phyloP scores from a whole-genome alignment of 2,888 invertebrate species.

The Oithona nana region DNA sequence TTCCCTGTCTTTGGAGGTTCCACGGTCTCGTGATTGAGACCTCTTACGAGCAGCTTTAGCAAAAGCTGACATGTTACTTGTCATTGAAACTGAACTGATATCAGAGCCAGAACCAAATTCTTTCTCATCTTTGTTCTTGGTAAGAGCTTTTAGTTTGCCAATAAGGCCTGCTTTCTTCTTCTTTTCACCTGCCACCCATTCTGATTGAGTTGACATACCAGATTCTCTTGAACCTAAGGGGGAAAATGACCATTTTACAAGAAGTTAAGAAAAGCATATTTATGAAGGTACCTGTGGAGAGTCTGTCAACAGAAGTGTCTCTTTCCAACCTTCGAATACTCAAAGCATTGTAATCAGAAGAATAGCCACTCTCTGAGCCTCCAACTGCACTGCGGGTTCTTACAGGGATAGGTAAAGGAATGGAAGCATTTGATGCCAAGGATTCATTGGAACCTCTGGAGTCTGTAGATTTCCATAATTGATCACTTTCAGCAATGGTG shows the following conservation, averaged over 20 bases:
- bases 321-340: constrained; percentile 9
- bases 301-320: constrained; percentile 13
- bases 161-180: constrained; percentile 60
- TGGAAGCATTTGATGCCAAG: constrained; percentile 10
- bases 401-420: constrained; percentile 14
- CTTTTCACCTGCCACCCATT: constrained; percentile 48
- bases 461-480: constrained; percentile 5
- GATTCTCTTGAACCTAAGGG: no score
- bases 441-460: constrained; percentile 4
- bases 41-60: background rate
- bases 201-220: constrained; percentile 66
- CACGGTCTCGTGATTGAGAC: background rate
- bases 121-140: constrained; percentile 25
- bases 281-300: constrained; percentile 16
- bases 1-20: background rate
- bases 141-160: constrained; percentile 56
- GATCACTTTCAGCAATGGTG: background rate
- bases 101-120: constrained; percentile 16
- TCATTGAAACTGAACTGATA: constrained; percentile 7
- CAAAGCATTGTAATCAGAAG: background rate
- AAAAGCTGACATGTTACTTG: background rate
- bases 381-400: constrained; percentile 2
- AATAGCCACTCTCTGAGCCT: constrained; percentile 12
- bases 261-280: no score
- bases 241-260: no score